These are phyloP conservation scores for Cololabis saira DNA, from an alignment of 2,113 vertebrate species.

Conservation along the genomic window DNA sequence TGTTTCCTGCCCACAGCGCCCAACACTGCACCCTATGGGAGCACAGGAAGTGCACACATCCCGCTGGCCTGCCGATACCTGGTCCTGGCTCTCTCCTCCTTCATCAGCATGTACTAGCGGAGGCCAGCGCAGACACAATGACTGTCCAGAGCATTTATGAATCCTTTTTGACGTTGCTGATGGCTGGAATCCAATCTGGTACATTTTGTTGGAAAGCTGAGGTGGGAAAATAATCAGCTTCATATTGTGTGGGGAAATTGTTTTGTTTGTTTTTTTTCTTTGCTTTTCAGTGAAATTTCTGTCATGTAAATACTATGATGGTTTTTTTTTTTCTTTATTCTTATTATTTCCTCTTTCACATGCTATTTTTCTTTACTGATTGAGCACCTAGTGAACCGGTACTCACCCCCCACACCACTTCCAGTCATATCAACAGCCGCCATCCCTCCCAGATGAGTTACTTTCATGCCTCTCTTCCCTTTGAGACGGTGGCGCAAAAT, in stretches of 20 bases:
- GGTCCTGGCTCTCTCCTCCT: slow-evolving; percentile 91
- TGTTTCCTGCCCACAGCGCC: slow-evolving; percentile 88
- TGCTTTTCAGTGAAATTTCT: slow-evolving; percentile 86
- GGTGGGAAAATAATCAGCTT: slow-evolving; percentile 91
- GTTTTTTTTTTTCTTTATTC: slow-evolving; percentile 85
- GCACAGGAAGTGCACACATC: slow-evolving; percentile 89
- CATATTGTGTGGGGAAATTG: slow-evolving; percentile 83
- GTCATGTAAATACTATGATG: slow-evolving; percentile 97
- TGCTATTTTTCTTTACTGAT: slow-evolving; percentile 73
- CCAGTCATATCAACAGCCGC: slow-evolving; percentile 87
- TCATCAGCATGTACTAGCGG: slow-evolving; percentile 94
- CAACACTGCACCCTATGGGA: slow-evolving; percentile 95
- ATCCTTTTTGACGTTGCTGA: slow-evolving; percentile 90
- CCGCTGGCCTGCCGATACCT: slow-evolving; percentile 94
- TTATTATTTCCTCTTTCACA: slow-evolving; percentile 62
- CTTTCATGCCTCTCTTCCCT: slow-evolving; percentile 37
- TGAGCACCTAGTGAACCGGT: slow-evolving; percentile 93
- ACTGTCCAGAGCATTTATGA: slow-evolving; percentile 93
- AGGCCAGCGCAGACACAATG: slow-evolving; percentile 89
- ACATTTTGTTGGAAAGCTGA: slow-evolving; percentile 89
- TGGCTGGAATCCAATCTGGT: slow-evolving; percentile 93
- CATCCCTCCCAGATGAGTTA: slow-evolving; percentile 87
- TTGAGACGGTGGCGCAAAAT: slow-evolving; percentile 83
- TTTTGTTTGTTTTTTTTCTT: background rate
- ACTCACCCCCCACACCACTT: slow-evolving; percentile 80